Conservation (phyloP, 2,888 invertebrate species). For the Seira musarum region DNA sequence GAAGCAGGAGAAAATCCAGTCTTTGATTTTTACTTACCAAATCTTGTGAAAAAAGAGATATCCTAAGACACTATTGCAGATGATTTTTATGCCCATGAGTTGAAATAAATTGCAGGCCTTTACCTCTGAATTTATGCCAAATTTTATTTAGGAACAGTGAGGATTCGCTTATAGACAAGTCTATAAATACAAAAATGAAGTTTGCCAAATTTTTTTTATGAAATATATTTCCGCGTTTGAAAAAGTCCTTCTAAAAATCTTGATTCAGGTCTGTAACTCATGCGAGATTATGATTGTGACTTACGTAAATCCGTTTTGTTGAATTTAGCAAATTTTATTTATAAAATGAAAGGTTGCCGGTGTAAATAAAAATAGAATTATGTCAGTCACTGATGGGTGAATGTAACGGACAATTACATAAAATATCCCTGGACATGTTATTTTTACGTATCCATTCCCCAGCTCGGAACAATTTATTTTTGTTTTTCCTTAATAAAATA, state of each 20-base stretch:
- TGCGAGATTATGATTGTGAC: too few species aligned
- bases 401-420: slow-evolving; percentile 2
- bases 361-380: slow-evolving; percentile 21
- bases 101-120: slow-evolving; percentile 50
- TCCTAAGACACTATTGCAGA: too few species aligned
- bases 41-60: too few species aligned
- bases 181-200: slow-evolving; percentile 10
- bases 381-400: background rate
- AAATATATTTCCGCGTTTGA: slow-evolving; percentile 20
- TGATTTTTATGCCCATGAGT: slow-evolving; percentile 43
- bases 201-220: background rate
- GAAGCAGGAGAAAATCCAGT: too few species aligned
- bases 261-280: too few species aligned
- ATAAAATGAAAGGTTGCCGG: slow-evolving; percentile 26
- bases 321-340: background rate
- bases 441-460: background rate
- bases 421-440: slow-evolving; percentile 5
- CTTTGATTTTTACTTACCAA: too few species aligned
- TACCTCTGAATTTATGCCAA: slow-evolving; percentile 55
- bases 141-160: slow-evolving; percentile 4
- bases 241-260: background rate
- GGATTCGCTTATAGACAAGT: background rate
- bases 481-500: background rate
- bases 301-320: background rate
- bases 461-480: background rate